Evolutionary conservation across 2,797 vertebrate species (phyloP).

Genomic region (Novumbra hubbsi): DNA sequence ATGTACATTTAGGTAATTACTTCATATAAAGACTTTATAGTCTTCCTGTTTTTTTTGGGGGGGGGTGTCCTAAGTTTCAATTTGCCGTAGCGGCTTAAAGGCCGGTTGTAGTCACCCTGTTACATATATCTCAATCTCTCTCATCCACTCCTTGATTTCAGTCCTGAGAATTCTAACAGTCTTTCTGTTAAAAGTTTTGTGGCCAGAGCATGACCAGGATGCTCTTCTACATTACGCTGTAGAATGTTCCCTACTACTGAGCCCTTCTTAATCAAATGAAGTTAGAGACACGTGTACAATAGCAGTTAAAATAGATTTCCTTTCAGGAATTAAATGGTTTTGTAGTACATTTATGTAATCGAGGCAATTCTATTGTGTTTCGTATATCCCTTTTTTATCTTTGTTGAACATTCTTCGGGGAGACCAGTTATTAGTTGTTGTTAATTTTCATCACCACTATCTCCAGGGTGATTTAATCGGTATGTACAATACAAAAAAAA

Average conservation of each 20-base stretch:
- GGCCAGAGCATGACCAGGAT: background rate
- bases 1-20: background rate
- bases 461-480: too few relatives aligned
- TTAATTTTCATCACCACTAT: too few relatives aligned
- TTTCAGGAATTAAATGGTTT: background rate
- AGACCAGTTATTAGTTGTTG: too few relatives aligned
- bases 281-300: background rate
- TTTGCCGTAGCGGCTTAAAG: background rate
- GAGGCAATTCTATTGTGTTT: background rate
- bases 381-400: background rate
- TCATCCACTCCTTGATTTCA: background rate
- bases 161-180: background rate
- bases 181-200: background rate
- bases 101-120: background rate
- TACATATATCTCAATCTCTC: background rate
- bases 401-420: background rate
- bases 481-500: too few relatives aligned
- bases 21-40: background rate
- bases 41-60: background rate
- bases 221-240: background rate
- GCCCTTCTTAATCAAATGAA: background rate
- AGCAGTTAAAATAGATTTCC: background rate
- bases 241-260: background rate
- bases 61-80: background rate
- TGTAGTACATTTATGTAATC: background rate